Evolutionary conservation across 2,888 invertebrate genomes (phyloP), one percentile per base, ranked within the genome.

Genomic region (Drosophila borealis): DNA sequence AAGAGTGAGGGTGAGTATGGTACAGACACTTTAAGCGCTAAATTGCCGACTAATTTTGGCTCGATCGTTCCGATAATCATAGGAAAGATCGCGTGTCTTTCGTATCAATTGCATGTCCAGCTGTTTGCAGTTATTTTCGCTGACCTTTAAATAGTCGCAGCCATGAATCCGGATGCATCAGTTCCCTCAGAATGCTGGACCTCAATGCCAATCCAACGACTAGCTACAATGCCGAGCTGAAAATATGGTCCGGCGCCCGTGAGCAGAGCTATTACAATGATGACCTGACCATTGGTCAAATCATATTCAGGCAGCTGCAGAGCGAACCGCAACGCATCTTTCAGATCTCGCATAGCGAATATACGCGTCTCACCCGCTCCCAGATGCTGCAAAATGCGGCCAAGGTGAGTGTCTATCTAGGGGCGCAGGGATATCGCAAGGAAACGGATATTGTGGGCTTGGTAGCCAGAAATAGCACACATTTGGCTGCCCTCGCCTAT

Each of bases 401-500:
- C 34, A 81, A 80, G 29, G 66, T 88, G 3, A 78, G 83, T 4
- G 53, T 74, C 39, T 82, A 80, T 25, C 71, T 90, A 29, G 53
- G 60, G 9, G 49, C 66, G 1, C 63, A 71, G 41, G 70, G 81
- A 4, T 71, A 88, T 3, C 41, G 21, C 2, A 61, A 71, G 60
- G 80, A 88, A 34, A 70, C 78, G 8, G 77, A 91, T 41, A 71
- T 89, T 33, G 80, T 91, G 25, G 90, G 90, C 8, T 44, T 91
- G 11, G 48, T 88, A 17, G 90, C 84, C 5, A 69, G 79, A 1
- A 91, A 91, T 55, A 74, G 78, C 4, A 88, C 81, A 0, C 79
- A 89, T 62, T 21, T 90, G 37, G 81, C 83, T 1, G 78, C 88
- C 1, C 36, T 90, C 25, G 81, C 73, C 13, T 81, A 89, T 48